Base-by-base conservation (phyloP, 2,888 invertebrate species). In the Ichneumon xanthorius region DNA sequence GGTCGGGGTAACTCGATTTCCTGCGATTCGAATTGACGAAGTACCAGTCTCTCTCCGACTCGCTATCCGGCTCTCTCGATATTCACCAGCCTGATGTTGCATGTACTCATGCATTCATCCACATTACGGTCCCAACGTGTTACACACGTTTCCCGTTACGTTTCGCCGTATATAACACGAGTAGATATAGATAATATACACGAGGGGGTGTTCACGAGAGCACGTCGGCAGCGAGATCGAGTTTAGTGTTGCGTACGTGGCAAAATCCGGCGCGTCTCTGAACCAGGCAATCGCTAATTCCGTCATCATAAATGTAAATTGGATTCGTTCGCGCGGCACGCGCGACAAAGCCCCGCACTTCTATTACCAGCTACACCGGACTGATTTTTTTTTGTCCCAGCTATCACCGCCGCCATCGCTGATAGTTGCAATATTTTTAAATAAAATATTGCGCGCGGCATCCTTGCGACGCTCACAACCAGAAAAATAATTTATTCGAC, bases 291-390 rank as follows among this genome's bases (percentile, higher is more conserved):
- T 89, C 86, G 87, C 87, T 90, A 89, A 91, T 89, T 89, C 88
- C 77, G 53, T 86, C 75, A 90, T 90, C 89, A 87, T 87, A 88
- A 86, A 89, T 89, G 89, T 88, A 90, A 89, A 90, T 90, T 89
- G 87, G 72, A 85, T 65, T 80, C 82, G 80, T 82, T 84, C 78
- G 83, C 75, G 55, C 75, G 80, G 67, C 75, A 53, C 70, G 40
- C 67, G 16, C 65, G 33, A 76, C 65, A 22, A 37, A 65, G 37
- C 50, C 16, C 61, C 16, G 55, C n/a, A 14, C 26, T 58, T 26
- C 22, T 26, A 22, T 6, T 45, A 45, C 16, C 45, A 45, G 45
- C 14, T 58, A 58, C 26, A 26, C 58, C 58, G 58, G 22, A 26
- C 55, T 55, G 22, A 58, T 26, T 26, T 58, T 58, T 58, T 55